A percentile compares a stretch with the other conserved stretches of the same genome.
Evolutionary conservation across 2,888 invertebrate species (phyloP).

Genomic region (Trilocha varians): DNA sequence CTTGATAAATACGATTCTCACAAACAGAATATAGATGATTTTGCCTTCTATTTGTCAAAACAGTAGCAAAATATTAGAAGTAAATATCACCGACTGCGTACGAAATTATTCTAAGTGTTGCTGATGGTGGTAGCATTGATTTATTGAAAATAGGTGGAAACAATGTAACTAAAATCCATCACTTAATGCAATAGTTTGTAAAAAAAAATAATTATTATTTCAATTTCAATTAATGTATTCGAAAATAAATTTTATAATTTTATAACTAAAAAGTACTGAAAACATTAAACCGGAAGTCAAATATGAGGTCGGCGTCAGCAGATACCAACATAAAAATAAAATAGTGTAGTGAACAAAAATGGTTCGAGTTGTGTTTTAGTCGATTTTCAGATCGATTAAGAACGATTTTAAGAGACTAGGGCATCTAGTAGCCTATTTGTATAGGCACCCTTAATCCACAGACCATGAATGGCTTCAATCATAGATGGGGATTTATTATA

Average conservation of each 20-base stretch:
- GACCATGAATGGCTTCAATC: no score
- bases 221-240: no score
- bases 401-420: no score
- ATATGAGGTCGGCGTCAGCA: constrained; percentile 60
- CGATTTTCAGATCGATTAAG: neutral
- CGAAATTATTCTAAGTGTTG: constrained; percentile 50
- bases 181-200: no score
- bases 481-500: no score
- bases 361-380: no score
- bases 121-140: constrained; percentile 48
- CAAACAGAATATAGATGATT: constrained; percentile 19
- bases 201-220: neutral
- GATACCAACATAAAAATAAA: constrained; percentile 39
- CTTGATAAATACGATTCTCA: neutral
- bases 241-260: constrained; percentile 5
- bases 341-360: constrained; percentile 5
- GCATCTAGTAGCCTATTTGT: no score
- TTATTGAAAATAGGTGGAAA: constrained; percentile 7
- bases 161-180: no score
- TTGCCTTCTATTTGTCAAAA: constrained; percentile 54
- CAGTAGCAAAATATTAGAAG: constrained; percentile 64
- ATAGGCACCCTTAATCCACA: no score
- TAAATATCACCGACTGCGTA: constrained; percentile 72
- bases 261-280: constrained; percentile 14
- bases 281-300: constrained; percentile 33